Evolutionary conservation across 1,140 invertebrate genomes (phyloP), one percentile per base, ranked within the genome.

Genomic region (Augochlora pura): DNA sequence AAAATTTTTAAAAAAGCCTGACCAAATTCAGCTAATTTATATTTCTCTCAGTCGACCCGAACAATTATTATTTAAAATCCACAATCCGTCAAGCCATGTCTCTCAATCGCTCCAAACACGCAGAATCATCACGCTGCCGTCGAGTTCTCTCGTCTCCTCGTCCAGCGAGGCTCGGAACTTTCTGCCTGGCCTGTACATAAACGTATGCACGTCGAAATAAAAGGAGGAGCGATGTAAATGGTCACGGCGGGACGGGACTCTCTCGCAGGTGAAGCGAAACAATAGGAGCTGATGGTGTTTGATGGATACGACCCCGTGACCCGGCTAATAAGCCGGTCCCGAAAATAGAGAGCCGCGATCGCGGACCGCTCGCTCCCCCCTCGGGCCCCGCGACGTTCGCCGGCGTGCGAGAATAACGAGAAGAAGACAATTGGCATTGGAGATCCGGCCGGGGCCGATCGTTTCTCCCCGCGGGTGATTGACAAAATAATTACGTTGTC

Each of bases 301-400:
- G 86, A 87, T 87, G 85, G 86, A 87, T 87, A 87, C 81, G 84
- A 87, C 85, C 85, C 69, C 46, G 27, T 87, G 84, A 86, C 86
- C 86, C 85, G 63, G 70, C 86, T 87, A 87, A 87, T 87, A 87
- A 87, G 85, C 85, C 68, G 27, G 39, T 72, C 54, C 54, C 54
- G 72, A 76, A 86, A 86, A 86, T 86, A 83, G 86, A 86, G 84
- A 79, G 81, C 49, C 38, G n/a, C 74, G 82, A 81, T 49, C 46
- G 69, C 16, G n/a, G 64, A 77, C 80, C 68, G 69, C 73, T n/a
- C n/a, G n/a, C n/a, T n/a, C n/a, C n/a, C n/a, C n/a, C 78, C 68
- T 69, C 66, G 65, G 64, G 63, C 59, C 74, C 59, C 23, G n/a
- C 23, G n/a, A 14, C 46, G 23, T 7, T 38, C 9, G 1, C 42